These are phyloP conservation scores for Danio jaintianensis DNA, from an alignment of 2,797 vertebrate genomes.

Conservation along the genomic window DNA sequence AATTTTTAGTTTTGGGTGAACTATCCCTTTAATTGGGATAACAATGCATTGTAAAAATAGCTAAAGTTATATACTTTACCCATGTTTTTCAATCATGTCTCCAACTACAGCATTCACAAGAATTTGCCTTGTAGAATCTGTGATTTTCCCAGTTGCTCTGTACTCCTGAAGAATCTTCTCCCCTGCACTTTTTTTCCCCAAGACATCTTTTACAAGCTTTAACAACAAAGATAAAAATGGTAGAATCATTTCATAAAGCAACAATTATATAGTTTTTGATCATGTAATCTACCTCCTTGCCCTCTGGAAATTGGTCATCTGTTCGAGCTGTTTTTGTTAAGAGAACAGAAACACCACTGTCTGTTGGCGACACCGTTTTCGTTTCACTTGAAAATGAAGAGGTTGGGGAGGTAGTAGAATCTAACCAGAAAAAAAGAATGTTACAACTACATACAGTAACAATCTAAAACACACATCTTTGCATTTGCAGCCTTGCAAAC, in stretches of 20 bases:
- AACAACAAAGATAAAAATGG: background rate
- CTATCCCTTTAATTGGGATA: too few species aligned
- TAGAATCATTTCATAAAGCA: too few species aligned
- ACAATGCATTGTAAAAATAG: background rate
- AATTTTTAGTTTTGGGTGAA: too few species aligned
- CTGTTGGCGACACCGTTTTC: background rate
- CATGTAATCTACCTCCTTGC: constrained; percentile 3
- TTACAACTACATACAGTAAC: background rate
- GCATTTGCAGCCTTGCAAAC: background rate
- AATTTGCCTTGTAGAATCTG: background rate
- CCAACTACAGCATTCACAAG: background rate
- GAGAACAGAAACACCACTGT: background rate
- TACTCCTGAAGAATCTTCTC: background rate
- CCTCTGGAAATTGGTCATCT: background rate
- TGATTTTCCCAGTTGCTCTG: background rate
- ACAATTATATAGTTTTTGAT: too few species aligned
- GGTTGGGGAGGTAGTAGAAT: background rate
- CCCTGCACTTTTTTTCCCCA: background rate
- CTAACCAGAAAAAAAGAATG: background rate
- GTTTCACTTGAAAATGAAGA: background rate
- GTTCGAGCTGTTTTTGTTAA: background rate
- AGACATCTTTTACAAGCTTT: background rate
- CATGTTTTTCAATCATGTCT: background rate
- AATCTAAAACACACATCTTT: too few species aligned
- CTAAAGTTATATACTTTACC: too few species aligned